phyloP scores from a whole-genome alignment of 2,113 vertebrate species.

The Coracopsis vasa region DNA sequence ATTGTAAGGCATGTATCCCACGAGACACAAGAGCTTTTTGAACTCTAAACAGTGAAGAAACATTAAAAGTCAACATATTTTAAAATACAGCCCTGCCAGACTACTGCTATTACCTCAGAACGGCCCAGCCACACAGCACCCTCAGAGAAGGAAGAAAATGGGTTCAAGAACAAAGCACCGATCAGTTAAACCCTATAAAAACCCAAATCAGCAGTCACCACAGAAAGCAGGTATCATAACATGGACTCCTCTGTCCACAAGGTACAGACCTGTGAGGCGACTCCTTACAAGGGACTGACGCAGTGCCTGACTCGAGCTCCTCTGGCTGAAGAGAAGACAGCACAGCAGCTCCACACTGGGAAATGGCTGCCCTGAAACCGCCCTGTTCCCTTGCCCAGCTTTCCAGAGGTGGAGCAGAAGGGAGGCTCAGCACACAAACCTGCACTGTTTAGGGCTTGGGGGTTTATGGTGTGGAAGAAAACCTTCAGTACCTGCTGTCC shows the following conservation, averaged over 20 bases:
- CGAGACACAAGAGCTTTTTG: neutral
- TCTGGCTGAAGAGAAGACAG: neutral
- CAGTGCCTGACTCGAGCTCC: neutral
- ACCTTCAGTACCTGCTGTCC: conserved; percentile 46
- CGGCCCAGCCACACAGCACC: neutral
- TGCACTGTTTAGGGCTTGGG: accelerated
- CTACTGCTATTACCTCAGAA: neutral
- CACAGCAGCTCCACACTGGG: neutral
- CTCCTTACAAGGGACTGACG: neutral
- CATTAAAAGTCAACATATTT: neutral
- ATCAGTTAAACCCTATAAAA: neutral
- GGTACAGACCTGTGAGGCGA: neutral
- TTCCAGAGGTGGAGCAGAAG: neutral
- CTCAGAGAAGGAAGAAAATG: neutral
- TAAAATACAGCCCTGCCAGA: neutral
- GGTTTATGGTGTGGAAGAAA: neutral
- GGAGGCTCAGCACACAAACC: neutral
- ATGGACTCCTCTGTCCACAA: neutral
- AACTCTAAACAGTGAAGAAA: neutral
- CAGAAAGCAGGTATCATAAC: neutral
- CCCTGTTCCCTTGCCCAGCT: neutral
- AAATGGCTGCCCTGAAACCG: neutral
- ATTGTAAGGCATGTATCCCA: neutral
- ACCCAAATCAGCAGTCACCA: neutral
- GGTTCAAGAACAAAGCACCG: neutral